Conservation (phyloP, 2,797 vertebrate genomes). For the Hypotaenidia philippensis region DNA sequence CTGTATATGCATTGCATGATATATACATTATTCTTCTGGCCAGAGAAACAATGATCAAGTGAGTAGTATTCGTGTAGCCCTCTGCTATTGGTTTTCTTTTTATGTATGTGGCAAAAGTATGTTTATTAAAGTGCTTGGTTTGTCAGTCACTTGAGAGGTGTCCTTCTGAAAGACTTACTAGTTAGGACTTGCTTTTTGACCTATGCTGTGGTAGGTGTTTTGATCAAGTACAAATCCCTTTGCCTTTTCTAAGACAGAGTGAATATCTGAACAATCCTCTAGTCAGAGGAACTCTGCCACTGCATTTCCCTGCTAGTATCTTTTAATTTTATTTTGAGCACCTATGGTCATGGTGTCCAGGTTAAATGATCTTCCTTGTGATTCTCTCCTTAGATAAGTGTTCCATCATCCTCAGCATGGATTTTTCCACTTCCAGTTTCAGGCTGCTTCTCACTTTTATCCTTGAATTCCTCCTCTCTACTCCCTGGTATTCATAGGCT, state of each 20-base stretch:
- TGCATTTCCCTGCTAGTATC: background rate
- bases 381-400: background rate
- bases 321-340: background rate
- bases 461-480: background rate
- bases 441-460: background rate
- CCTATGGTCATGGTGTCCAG: background rate
- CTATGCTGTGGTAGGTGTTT: background rate
- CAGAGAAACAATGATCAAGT: background rate
- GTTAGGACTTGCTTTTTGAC: background rate
- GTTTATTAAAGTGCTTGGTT: background rate
- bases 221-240: background rate
- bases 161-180: background rate
- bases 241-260: background rate
- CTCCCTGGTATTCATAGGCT: background rate
- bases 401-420: background rate
- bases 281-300: background rate
- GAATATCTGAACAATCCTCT: background rate
- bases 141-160: background rate
- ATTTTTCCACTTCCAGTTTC: slow-evolving; percentile 6
- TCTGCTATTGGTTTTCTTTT: background rate
- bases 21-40: background rate
- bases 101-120: background rate
- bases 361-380: background rate
- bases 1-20: background rate
- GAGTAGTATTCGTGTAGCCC: background rate